Evolutionary conservation across 2,797 vertebrate species (phyloP).

Genomic region (Sebastiscus albofasciatus): DNA sequence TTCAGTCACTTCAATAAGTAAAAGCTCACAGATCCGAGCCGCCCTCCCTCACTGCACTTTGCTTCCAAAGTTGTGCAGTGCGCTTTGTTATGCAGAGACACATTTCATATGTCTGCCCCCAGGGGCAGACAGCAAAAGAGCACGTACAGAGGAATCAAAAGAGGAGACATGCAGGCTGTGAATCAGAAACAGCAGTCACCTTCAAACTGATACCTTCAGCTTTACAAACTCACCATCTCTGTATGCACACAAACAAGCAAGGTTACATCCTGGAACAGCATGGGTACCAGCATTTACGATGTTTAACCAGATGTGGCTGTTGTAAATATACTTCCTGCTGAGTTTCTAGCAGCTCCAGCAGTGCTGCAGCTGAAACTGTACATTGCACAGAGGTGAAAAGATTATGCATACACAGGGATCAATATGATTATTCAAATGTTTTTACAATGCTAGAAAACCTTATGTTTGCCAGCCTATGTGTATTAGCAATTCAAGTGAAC

Average conservation of each 20-base stretch:
- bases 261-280: constrained; percentile 4
- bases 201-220: constrained; percentile 45
- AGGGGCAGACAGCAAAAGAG: constrained; percentile 20
- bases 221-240: constrained; percentile 21
- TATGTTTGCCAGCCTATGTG: neutral
- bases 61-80: constrained; percentile 1
- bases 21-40: constrained; percentile 5
- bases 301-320: constrained; percentile 28
- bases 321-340: constrained; percentile 8
- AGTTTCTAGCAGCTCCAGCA: neutral
- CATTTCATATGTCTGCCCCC: constrained; percentile 40
- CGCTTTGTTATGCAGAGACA: constrained; percentile 36
- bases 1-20: neutral
- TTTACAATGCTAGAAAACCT: neutral
- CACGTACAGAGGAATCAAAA: constrained; percentile 40
- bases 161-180: constrained; percentile 15
- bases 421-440: neutral
- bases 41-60: neutral
- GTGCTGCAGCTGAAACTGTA: neutral
- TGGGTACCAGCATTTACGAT: neutral
- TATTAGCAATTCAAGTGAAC: neutral
- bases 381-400: neutral
- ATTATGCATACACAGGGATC: neutral
- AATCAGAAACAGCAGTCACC: constrained; percentile 59
- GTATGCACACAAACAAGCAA: constrained; percentile 9